Percentiles rank a stretch among this genome's conserved stretches.
phyloP scores from a whole-genome alignment of 2,113 vertebrate genomes.

The Gobio gobio region DNA sequence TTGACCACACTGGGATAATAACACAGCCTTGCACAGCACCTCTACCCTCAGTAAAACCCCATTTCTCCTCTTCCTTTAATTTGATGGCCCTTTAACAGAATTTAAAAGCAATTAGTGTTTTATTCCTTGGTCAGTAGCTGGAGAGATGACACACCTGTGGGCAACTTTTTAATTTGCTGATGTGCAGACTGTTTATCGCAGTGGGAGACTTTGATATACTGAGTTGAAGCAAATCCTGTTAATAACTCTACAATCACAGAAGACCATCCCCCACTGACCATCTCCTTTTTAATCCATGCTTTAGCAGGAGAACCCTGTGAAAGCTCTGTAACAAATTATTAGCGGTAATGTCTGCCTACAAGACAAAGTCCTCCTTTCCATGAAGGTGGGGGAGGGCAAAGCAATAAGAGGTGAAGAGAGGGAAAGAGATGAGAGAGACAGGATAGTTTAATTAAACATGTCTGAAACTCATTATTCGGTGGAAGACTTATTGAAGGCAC shows the following conservation, averaged over 20 bases:
- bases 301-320: conserved; percentile 71
- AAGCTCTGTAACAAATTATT: conserved; percentile 75
- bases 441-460: conserved; percentile 78
- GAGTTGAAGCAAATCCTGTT: conserved; percentile 83
- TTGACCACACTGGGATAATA: conserved; percentile 60
- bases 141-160: conserved; percentile 77
- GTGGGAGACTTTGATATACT: conserved; percentile 79
- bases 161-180: conserved; percentile 83
- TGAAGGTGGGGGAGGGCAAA: conserved; percentile 44
- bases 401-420: conserved; percentile 3
- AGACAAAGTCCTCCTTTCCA: conserved; percentile 62
- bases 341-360: conserved; percentile 74
- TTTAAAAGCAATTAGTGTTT: conserved; percentile 83
- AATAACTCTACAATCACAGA: conserved; percentile 72
- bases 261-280: conserved; percentile 63
- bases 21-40: conserved; percentile 63
- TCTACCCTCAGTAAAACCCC: conserved; percentile 62
- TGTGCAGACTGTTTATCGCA: conserved; percentile 80
- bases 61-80: conserved; percentile 68
- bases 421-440: conserved; percentile 58
- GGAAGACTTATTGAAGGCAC: conserved; percentile 76
- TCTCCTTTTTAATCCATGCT: conserved; percentile 79
- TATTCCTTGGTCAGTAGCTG: conserved; percentile 71
- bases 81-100: conserved; percentile 82
- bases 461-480: conserved; percentile 78